Conservation (phyloP, 2,797 vertebrate genomes). For the Melanotaenia trifasciata region DNA sequence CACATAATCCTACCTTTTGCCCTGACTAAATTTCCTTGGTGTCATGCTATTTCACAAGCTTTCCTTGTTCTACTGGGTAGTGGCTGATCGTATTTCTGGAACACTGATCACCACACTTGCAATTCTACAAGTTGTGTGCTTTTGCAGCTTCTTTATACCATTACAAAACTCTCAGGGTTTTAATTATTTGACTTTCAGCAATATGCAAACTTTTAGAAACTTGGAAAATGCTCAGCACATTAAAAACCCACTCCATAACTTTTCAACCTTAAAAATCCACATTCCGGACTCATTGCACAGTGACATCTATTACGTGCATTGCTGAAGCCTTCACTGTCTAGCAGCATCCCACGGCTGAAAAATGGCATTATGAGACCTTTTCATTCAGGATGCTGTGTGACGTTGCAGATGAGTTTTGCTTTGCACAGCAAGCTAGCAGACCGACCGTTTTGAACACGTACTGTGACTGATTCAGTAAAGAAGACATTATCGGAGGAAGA, state of each 20-base stretch:
- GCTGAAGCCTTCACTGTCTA: no score
- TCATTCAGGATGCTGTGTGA: no score
- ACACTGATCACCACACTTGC: neutral
- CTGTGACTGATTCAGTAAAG: no score
- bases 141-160: constrained; percentile 10
- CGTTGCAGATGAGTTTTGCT: no score
- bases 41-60: neutral
- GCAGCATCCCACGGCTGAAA: no score
- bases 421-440: no score
- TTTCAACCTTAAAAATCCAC: no score
- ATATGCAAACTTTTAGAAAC: constrained; percentile 19
- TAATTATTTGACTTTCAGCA: constrained; percentile 4
- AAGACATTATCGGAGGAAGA: no score
- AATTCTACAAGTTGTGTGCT: neutral
- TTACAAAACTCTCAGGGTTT: constrained; percentile 7
- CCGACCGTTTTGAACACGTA: no score
- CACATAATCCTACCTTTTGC: constrained; percentile 7
- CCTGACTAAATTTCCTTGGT: neutral
- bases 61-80: constrained; percentile 1
- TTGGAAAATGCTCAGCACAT: neutral
- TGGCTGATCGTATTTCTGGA: neutral
- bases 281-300: no score
- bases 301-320: no score
- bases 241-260: neutral
- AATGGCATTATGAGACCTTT: no score